These are phyloP conservation scores for Syritta pipiens DNA, from an alignment of 2,888 invertebrate genomes.

Conservation along the genomic window DNA sequence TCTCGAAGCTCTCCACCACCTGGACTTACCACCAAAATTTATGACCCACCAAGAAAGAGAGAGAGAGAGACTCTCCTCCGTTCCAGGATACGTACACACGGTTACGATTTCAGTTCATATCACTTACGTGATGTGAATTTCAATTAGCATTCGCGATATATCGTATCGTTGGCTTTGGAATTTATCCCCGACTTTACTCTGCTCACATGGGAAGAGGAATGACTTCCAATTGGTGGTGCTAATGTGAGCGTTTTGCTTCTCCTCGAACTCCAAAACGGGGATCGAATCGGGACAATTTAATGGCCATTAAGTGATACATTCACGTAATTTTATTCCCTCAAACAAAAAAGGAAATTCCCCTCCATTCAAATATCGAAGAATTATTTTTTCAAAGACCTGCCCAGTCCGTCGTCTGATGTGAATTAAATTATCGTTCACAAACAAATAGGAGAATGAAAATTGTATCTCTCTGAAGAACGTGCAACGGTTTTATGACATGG, in stretches of 20 bases:
- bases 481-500: conserved; percentile 34
- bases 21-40: conserved; percentile 50
- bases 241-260: conserved; percentile 58
- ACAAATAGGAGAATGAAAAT: conserved; percentile 55
- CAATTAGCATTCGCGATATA: conserved; percentile 38
- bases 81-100: neutral
- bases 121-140: conserved; percentile 69
- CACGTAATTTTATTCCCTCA: conserved; percentile 61
- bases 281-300: conserved; percentile 66
- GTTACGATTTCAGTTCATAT: conserved; percentile 65
- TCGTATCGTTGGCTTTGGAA: conserved; percentile 30
- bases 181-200: conserved; percentile 46
- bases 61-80: neutral
- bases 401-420: conserved; percentile 53
- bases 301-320: conserved; percentile 67
- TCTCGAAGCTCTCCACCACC: conserved; percentile 44
- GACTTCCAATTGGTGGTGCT: conserved; percentile 64
- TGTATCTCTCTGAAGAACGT: conserved; percentile 25
- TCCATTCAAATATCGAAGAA: conserved; percentile 52
- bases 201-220: conserved; percentile 52
- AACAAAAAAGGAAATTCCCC: neutral
- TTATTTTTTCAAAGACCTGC: conserved; percentile 46
- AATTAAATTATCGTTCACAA: conserved; percentile 69
- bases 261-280: conserved; percentile 9
- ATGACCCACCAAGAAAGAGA: conserved; percentile 50